Percentiles rank a stretch among this genome's conserved stretches.
Conservation (phyloP, 2,797 vertebrate genomes). For the Jordanella pulchra region DNA sequence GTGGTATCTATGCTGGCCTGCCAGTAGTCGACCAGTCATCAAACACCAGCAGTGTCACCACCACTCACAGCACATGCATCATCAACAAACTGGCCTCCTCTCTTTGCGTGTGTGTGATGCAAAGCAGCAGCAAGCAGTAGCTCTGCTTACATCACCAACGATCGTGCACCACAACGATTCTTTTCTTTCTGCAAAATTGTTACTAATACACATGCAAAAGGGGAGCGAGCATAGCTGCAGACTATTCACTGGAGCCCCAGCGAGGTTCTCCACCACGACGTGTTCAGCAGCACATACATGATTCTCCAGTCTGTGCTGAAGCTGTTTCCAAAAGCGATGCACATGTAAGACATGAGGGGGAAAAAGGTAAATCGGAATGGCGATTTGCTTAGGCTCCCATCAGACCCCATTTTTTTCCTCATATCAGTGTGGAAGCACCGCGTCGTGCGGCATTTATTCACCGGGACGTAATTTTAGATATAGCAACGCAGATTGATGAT, state of each 20-base stretch:
- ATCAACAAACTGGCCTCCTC: slow-evolving; percentile 64
- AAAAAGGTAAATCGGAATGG: slow-evolving; percentile 69
- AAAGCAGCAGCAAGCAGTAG: slow-evolving; percentile 75
- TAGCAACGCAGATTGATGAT: slow-evolving; percentile 41
- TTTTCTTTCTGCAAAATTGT: slow-evolving; percentile 72
- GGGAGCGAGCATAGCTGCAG: slow-evolving; percentile 2
- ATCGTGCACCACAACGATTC: slow-evolving; percentile 72
- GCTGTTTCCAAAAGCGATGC: slow-evolving; percentile 45
- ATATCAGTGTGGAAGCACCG: slow-evolving; percentile 70
- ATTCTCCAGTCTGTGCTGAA: slow-evolving; percentile 46
- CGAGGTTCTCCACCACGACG: slow-evolving; percentile 49
- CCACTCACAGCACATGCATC: slow-evolving; percentile 54
- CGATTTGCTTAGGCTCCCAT: slow-evolving; percentile 46
- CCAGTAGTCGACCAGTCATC: slow-evolving; percentile 66
- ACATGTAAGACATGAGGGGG: slow-evolving; percentile 37
- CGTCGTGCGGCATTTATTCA: slow-evolving; percentile 67
- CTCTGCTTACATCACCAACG: slow-evolving; percentile 75
- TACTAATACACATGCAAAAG: slow-evolving; percentile 78
- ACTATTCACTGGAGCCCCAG: slow-evolving; percentile 12
- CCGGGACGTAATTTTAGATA: slow-evolving; percentile 62
- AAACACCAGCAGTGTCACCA: slow-evolving; percentile 41
- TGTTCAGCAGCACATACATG: slow-evolving; percentile 62
- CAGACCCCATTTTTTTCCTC: slow-evolving; percentile 35
- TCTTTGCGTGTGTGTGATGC: slow-evolving; percentile 64
- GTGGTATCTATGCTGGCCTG: slow-evolving; percentile 69